Evolutionary conservation across 1,140 invertebrate genomes (phyloP), one percentile per base, ranked within the genome.

Genomic region (Trichonephila clavata): DNA sequence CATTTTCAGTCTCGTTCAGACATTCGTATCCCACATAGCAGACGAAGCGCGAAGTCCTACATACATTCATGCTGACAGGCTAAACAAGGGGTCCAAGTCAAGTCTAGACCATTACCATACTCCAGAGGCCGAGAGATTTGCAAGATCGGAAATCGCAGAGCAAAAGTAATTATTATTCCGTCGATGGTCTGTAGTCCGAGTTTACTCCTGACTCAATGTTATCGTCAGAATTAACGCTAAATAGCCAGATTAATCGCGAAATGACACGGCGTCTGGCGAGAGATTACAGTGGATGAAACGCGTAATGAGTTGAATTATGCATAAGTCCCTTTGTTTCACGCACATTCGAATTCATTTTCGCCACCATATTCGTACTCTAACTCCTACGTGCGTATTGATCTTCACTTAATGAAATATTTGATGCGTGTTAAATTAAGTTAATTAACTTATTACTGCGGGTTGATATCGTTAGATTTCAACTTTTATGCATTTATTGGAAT

Each of bases 91-190:
- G 50, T 39, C 3, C 50, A 50, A 50, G 50, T 50, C 50, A 27
- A 68, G 65, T 68, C 65, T 68, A 24, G 65, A 68, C 65, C 2
- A 3, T 61, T 20, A 7, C 60, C 20, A 21, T 61, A 50, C 50
- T 10, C 50, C 50, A 13, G 10, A 50, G 50, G 50, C 50, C 7
- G 6, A 50, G 50, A 50, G 3, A 50, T 50, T 50, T 50, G 50
- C 50, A 50, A 18, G 65, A 68, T 24, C 24, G n/a, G 65, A 68
- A 27, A 68, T 68, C 65, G 3, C 65, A 14, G 65, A 24, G n/a
- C 65, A 68, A 68, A 68, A 68, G 65, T 68, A 68, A 68, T 68
- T 68, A 68, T 68, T 68, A 68, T 68, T 68, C 65, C 65, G 65
- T 68, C 24, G 10, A 68, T 68, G n/a, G 65, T 24, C 65, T 24